Base-by-base conservation (phyloP, 2,797 vertebrate genomes). In the Tachyglossus aculeatus region DNA sequence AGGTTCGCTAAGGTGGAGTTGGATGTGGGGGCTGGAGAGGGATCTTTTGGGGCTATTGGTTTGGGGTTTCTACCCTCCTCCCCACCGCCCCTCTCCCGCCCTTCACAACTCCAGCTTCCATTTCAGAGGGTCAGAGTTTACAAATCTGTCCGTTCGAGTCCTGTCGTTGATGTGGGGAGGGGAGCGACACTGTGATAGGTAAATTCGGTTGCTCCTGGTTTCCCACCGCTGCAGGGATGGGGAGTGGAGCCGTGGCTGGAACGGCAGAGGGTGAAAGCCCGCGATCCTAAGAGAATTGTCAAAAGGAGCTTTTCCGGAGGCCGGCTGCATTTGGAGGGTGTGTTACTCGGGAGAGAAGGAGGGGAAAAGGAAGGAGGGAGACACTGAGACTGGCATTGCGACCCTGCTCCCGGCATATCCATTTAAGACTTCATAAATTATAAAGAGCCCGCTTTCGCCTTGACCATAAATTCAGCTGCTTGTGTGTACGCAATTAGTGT, bases 371-470 rank as follows among this genome's bases (percentile, higher is more conserved):
- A n/a, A 48, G 59, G 34, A 24, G 61, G 15, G 37, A 41, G 37
- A 71, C 63, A 61, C 52, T 29, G 16, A 48, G 16, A 45, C 44
- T 36, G 33, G 45, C 25, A 19, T 48, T 48, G 31, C 16, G 27
- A 19, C 16, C 25, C 27, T 48, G 31, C 25, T 48, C 80, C 67
- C 45, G n/a, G n/a, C n/a, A n/a, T n/a, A n/a, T 33, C 67, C 91
- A 93, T 96, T 97, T 96, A 95, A 96, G 95, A 96, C 91, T 91
- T 93, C 93, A 94, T 96, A 94, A 97, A 96, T 97, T 95, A 97
- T 95, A 94, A 95, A 94, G 90, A 93, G 91, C 79, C 92, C 83
- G 89, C 93, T 94, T 95, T 94, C 92, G 93, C 91, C 84, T 92
- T 95, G 91, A 90, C 85, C 87, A 91, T 92, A 90, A 95, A 94